phyloP scores from a whole-genome alignment of 1,140 invertebrate genomes.

The Arion vulgaris region DNA sequence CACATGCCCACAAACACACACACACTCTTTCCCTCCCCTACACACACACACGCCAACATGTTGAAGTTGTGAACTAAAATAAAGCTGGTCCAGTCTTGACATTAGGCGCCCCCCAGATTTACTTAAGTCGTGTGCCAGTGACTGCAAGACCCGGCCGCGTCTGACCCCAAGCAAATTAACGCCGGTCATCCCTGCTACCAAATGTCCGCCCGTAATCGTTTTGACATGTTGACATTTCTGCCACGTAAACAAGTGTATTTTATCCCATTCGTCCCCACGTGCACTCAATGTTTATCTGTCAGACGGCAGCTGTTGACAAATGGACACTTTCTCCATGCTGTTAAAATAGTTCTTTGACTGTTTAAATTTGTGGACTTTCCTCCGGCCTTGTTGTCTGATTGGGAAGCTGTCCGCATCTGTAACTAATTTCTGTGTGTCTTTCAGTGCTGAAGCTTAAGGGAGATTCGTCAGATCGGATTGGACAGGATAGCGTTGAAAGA shows the following conservation, averaged over 20 bases:
- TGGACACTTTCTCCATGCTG: neutral
- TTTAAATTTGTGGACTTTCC: neutral
- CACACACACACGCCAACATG: no score
- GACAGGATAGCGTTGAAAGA: no score
- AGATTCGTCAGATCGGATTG: no score
- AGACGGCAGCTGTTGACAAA: neutral
- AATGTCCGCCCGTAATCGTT: slow-evolving; percentile 15
- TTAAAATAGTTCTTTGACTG: neutral
- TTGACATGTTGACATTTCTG: slow-evolving; percentile 14
- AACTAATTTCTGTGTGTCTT: neutral
- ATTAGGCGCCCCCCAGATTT: neutral
- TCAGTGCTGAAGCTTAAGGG: no score
- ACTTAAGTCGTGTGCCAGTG: slow-evolving; percentile 15
- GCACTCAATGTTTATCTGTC: neutral
- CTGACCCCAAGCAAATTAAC: neutral
- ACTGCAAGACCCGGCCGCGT: no score
- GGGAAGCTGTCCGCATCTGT: neutral
- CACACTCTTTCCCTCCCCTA: no score
- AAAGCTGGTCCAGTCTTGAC: no score
- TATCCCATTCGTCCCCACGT: neutral
- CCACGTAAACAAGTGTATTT: neutral
- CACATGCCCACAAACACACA: no score
- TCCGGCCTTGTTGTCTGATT: neutral
- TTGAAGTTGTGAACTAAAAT: no score
- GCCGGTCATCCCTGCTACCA: neutral